Evolutionary conservation across 2,113 vertebrate species (phyloP).

Genomic region (Rafetus swinhoei): DNA sequence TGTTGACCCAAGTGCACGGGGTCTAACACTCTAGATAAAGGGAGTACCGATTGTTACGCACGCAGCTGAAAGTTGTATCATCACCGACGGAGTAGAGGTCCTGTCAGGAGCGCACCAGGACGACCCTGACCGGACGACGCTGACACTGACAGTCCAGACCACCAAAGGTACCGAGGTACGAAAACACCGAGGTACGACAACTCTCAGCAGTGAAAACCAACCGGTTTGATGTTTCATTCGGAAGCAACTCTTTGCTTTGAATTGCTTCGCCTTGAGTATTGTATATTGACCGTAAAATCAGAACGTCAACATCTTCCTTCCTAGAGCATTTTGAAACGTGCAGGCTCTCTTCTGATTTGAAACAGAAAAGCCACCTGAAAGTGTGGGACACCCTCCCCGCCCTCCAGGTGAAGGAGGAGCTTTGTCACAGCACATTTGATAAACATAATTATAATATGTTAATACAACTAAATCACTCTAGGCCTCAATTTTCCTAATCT

Average conservation of each 20-base stretch:
- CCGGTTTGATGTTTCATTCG: background rate
- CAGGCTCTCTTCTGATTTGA: background rate
- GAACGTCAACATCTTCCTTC: background rate
- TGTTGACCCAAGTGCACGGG: no score
- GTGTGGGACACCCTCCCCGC: no score
- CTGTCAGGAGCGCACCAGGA: no score
- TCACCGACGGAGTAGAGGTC: no score
- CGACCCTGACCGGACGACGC: no score
- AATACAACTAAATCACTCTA: accelerated
- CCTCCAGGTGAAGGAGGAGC: no score
- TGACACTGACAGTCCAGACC: no score
- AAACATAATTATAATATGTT: background rate
- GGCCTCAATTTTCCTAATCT: background rate
- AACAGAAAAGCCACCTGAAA: background rate
- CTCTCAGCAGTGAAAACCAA: background rate
- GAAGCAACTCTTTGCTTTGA: background rate
- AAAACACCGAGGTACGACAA: no score
- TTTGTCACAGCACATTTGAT: background rate
- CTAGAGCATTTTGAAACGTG: background rate
- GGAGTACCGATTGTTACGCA: no score
- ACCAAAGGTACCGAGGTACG: no score
- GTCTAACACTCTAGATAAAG: no score
- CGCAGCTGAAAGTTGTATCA: no score
- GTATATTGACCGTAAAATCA: background rate
- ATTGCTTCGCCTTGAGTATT: background rate